phyloP scores from a whole-genome alignment of 2,113 vertebrate species.

The Sarotherodon lohbergeri region DNA sequence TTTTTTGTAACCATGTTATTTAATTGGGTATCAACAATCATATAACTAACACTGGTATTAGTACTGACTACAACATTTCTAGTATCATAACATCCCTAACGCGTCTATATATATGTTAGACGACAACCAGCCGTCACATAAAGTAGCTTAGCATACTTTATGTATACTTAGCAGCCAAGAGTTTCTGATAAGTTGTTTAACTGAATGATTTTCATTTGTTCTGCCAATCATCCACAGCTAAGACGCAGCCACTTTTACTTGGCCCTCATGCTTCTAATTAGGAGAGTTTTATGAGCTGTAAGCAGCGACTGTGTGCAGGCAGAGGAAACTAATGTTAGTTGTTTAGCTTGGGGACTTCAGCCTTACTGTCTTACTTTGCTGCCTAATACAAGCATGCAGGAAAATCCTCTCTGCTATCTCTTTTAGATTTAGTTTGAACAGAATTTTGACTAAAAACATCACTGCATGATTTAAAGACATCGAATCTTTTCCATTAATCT shows the following conservation, averaged over 20 bases:
- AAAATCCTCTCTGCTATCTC: neutral
- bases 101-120: neutral
- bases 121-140: neutral
- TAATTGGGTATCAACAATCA: neutral
- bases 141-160: neutral
- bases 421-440: neutral
- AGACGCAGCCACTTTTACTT: neutral
- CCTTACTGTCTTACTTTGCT: neutral
- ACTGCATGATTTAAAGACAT: neutral
- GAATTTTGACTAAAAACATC: neutral
- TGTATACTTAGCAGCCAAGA: neutral
- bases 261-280: neutral
- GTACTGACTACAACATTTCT: neutral
- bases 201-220: neutral
- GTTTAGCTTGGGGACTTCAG: neutral
- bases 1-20: neutral
- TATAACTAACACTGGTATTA: neutral
- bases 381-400: neutral
- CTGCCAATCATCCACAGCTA: neutral
- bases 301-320: neutral
- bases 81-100: neutral
- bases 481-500: accelerated
- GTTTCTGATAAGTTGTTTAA: neutral
- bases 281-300: neutral
- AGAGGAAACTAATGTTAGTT: neutral